Evolutionary conservation across 2,888 invertebrate genomes (phyloP).

Genomic region (Lepeophtheirus nordmannii): DNA sequence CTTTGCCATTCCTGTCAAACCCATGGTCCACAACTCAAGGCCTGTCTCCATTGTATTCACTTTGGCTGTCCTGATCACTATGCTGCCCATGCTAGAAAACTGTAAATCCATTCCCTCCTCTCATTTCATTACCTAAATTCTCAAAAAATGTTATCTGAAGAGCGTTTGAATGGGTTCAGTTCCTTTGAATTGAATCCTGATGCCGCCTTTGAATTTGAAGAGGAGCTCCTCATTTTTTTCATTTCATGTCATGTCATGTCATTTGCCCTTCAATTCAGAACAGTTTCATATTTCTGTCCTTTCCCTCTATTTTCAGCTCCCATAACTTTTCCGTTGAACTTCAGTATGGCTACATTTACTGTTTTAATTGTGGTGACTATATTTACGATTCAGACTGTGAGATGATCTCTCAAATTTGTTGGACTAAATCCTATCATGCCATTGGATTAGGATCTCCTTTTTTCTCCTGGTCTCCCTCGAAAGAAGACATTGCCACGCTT

Average conservation of each 20-base stretch:
- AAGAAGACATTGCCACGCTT: slow-evolving; percentile 31
- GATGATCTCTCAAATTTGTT: slow-evolving; percentile 34
- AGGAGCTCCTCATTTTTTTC: too few relatives aligned
- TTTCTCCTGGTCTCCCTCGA: slow-evolving; percentile 61
- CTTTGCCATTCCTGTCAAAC: not conserved
- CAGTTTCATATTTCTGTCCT: too few relatives aligned
- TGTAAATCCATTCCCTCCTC: slow-evolving; percentile 24
- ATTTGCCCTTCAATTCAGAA: too few relatives aligned
- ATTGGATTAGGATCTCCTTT: slow-evolving; percentile 38
- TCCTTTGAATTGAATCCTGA: too few relatives aligned
- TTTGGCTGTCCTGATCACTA: slow-evolving; percentile 55
- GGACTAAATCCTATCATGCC: slow-evolving; percentile 29
- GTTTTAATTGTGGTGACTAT: slow-evolving; percentile 78
- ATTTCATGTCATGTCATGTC: too few relatives aligned
- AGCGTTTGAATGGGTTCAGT: too few relatives aligned
- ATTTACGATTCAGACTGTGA: slow-evolving; percentile 62
- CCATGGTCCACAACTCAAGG: slow-evolving; percentile 41
- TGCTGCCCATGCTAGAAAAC: slow-evolving; percentile 19
- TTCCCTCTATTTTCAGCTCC: slow-evolving; percentile 39
- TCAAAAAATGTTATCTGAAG: slow-evolving; percentile 19
- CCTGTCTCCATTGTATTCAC: slow-evolving; percentile 62
- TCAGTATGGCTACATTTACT: slow-evolving; percentile 71
- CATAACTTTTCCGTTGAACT: slow-evolving; percentile 47
- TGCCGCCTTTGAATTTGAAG: too few relatives aligned
- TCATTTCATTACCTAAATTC: slow-evolving; percentile 25